A percentile compares a stretch with the other conserved stretches of the same genome.
Evolutionary conservation across 2,888 invertebrate species (phyloP).

Genomic region (Polydesmus complanatus): DNA sequence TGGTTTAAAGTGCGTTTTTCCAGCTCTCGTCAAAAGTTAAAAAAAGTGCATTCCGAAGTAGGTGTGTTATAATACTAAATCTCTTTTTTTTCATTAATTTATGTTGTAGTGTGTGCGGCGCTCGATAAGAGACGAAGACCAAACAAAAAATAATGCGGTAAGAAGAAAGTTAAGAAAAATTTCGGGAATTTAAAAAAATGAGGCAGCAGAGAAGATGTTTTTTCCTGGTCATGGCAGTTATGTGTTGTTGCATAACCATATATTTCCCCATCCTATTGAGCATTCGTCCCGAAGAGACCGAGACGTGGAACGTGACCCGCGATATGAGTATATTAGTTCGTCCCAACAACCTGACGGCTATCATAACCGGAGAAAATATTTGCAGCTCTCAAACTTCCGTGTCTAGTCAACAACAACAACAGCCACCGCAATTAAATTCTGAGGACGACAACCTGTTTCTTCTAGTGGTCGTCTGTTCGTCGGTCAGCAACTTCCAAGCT

Average conservation of each 20-base stretch:
- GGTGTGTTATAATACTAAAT: no score
- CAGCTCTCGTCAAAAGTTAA: no score
- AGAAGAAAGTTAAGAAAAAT: no score
- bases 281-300: constrained; percentile 19
- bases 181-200: no score
- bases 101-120: no score
- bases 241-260: constrained; percentile 15
- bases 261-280: constrained; percentile 17
- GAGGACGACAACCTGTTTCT: constrained; percentile 35
- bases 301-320: constrained; percentile 29
- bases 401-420: background rate
- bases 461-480: constrained; percentile 60
- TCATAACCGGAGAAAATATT: constrained; percentile 35
- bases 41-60: no score
- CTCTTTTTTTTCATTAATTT: no score
- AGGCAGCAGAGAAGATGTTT: constrained; percentile 14
- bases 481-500: constrained; percentile 50
- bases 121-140: no score
- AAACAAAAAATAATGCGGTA: no score
- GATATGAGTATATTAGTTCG: constrained; percentile 56
- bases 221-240: constrained; percentile 17
- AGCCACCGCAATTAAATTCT: background rate
- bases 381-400: constrained; percentile 17
- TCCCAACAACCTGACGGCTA: constrained; percentile 51
- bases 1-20: no score